A percentile compares a stretch with the other conserved stretches of the same genome.
Conservation (phyloP, 2,113 vertebrate species). For the Panthera tigris region DNA sequence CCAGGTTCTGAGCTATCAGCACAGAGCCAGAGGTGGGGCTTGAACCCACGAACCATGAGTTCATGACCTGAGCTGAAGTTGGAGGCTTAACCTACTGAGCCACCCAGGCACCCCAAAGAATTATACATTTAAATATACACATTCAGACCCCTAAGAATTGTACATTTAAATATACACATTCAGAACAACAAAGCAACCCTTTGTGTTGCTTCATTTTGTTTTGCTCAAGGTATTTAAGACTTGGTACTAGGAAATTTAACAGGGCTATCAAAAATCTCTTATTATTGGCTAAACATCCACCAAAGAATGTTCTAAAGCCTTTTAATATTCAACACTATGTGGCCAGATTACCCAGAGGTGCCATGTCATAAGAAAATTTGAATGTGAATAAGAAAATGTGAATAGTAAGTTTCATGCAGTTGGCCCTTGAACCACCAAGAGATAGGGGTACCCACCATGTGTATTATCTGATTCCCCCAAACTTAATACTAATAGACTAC, state of each 20-base stretch:
- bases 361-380: not conserved
- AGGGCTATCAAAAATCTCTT: not conserved
- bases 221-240: not conserved
- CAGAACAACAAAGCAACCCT: conserved; percentile 2
- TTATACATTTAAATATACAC: too few relatives aligned
- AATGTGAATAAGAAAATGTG: not conserved
- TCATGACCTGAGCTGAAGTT: too few relatives aligned
- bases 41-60: too few relatives aligned
- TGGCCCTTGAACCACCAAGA: not conserved
- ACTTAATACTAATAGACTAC: not conserved
- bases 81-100: too few relatives aligned
- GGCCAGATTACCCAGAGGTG: not conserved
- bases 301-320: not conserved
- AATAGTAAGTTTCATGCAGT: not conserved
- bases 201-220: not conserved
- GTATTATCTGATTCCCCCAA: not conserved
- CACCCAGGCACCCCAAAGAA: too few relatives aligned
- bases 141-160: not conserved
- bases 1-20: too few relatives aligned
- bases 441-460: not conserved
- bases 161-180: not conserved
- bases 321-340: not conserved
- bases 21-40: too few relatives aligned
- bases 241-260: conserved; percentile 24
- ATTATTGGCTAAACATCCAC: not conserved